phyloP scores from a whole-genome alignment of 2,888 invertebrate species.

The Euspilapteryx auroguttella region DNA sequence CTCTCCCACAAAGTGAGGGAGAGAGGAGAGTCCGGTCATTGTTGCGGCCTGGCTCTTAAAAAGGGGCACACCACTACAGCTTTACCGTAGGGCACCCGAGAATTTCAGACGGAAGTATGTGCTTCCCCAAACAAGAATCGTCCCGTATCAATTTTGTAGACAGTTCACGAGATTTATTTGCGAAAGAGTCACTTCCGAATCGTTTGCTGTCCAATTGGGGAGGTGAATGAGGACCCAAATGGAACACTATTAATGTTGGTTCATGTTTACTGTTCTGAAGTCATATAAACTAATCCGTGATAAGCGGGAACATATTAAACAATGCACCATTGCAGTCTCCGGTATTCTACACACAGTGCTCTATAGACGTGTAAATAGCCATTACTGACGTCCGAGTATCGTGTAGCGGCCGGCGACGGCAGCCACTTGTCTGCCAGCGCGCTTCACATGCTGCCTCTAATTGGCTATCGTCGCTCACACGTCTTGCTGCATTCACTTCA shows the following conservation, averaged over 20 bases:
- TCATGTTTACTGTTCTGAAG: too few relatives aligned
- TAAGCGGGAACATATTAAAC: too few relatives aligned
- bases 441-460: slow-evolving; percentile 14
- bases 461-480: slow-evolving; percentile 19
- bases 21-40: slow-evolving; percentile 1
- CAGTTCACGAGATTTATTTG: slow-evolving; percentile 6
- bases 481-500: slow-evolving; percentile 12
- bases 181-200: slow-evolving; percentile 6
- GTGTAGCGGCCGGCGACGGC: slow-evolving; percentile 3
- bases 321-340: too few relatives aligned
- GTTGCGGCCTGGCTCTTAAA: slow-evolving; percentile 3
- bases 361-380: slow-evolving; percentile 2
- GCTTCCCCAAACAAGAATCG: slow-evolving; percentile 3
- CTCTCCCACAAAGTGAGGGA: background rate
- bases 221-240: too few relatives aligned
- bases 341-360: background rate
- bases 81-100: background rate
- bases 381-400: slow-evolving; percentile 2
- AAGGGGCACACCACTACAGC: slow-evolving; percentile 3
- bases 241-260: too few relatives aligned
- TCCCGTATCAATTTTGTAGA: slow-evolving; percentile 6
- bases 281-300: too few relatives aligned
- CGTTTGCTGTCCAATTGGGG: too few relatives aligned
- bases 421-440: slow-evolving; percentile 10
- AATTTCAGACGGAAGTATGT: slow-evolving; percentile 5